Evolutionary conservation across 2,888 invertebrate species (phyloP).

Genomic region (Ichneumoninae sp.): DNA sequence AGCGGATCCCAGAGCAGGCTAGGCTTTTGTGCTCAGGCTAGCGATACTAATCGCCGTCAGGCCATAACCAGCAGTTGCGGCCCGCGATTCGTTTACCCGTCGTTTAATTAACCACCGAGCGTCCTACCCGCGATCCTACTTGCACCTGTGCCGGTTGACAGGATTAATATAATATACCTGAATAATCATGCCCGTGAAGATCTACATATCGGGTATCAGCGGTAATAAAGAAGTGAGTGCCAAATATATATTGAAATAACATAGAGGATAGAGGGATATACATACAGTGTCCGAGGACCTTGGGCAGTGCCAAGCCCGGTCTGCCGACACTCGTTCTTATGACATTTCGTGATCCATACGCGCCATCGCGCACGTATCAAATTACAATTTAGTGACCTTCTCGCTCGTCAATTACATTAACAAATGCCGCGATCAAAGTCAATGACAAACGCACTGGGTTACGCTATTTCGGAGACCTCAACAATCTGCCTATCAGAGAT

Average conservation of each 20-base stretch:
- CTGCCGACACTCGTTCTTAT: conserved; percentile 63
- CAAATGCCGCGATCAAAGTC: conserved; percentile 32
- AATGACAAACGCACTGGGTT: neutral
- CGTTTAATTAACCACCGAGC: conserved; percentile 62
- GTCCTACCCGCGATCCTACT: conserved; percentile 40
- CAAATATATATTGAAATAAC: conserved; percentile 42
- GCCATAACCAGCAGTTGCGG: conserved; percentile 68
- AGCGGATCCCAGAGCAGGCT: conserved; percentile 33
- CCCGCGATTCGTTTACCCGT: conserved; percentile 53
- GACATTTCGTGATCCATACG: conserved; percentile 72
- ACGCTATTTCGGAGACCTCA: neutral
- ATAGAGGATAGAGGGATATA: conserved; percentile 28
- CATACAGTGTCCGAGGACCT: conserved; percentile 49
- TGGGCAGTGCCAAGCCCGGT: conserved; percentile 62
- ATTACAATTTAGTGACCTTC: conserved; percentile 72
- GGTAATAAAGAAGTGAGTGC: conserved; percentile 95
- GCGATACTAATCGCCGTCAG: conserved; percentile 64
- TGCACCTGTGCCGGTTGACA: conserved; percentile 56
- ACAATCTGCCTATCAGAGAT: conserved; percentile 59
- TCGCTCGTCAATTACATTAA: conserved; percentile 49
- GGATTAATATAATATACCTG: conserved; percentile 40
- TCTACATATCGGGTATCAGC: conserved; percentile 96
- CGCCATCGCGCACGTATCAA: conserved; percentile 72
- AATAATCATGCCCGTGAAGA: conserved; percentile 93
- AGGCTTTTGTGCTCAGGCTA: conserved; percentile 46